Base-by-base conservation (phyloP, 2,888 invertebrate species). In the Hoplodrina ambigua region DNA sequence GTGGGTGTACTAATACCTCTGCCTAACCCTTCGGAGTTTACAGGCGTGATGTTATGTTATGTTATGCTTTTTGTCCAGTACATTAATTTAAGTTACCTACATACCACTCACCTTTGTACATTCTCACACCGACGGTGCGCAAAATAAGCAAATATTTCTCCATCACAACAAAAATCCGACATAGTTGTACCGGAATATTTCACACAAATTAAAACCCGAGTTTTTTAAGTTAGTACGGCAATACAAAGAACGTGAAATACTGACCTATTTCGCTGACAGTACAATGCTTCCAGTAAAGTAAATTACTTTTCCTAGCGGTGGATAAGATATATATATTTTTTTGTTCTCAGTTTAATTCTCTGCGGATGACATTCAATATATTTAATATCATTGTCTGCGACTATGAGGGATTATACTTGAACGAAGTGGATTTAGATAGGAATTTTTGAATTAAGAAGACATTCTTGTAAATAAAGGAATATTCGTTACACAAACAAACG, bases 231-330 rank as follows among this genome's bases (percentile, higher is more conserved):
- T 80, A 72, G 73, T 77, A 82, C 80, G 69, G 77, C 56, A 60
- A 65, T 66, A 74, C 82, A 85, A 84, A 83, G 81, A 72, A 70
- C 58, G 66, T 72, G 72, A 61, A 89, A 86, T 84, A 83, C 85
- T 89, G 91, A 91, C 92, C 92, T 84, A 87, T 86, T 92, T 91
- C 75, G 76, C 70, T 66, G 85, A 85, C 86, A 85, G 85, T 82
- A 89, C 89, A 90, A 90, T 88, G 88, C 85, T 89, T 78, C 80
- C 82, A 86, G 87, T 85, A 85, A 88, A 91, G 89, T 88, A 88
- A 90, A 92, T 91, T 91, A 90, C 89, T 88, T 85, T 86, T 78
- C 79, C 84, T 83, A 71, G 69, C 70, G 46, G 20, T 71, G 58
- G 63, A 72, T 78, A 73, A 78, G 70, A 78, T 70, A 62, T 63